Evolutionary conservation across 2,797 vertebrate genomes (phyloP), one percentile per base, ranked within the genome.

Genomic region (Dicrostonyx torquatus): DNA sequence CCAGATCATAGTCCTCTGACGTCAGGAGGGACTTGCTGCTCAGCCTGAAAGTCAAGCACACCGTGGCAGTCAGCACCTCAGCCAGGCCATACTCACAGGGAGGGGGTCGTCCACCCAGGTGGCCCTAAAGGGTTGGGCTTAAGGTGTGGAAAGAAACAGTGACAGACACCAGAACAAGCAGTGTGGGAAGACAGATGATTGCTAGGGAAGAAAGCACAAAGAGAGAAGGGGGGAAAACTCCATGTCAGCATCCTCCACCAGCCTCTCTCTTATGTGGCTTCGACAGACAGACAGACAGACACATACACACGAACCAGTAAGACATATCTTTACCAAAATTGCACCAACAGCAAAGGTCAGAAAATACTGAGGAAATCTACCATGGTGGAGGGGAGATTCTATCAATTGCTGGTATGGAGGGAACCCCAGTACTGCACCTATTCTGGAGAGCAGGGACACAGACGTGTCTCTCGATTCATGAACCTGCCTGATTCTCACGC

Each of bases 1-100:
- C 99, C 11, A 99, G 98, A 97, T 99, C 99, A 0, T 99, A 99
- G 97, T 99, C 99, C 86, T 99, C 99, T 0, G 99, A 99, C 93
- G 99, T 99, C 98, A 99, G 98, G 96, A 99, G 97, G 6, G 98
- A 98, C 98, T 99, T 99, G 97, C 98, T 97, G 97, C 98, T 98
- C 87, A 98, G 97, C 98, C 99, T 99, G 97, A 94, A 98, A 98
- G 91, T 87, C 98, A 98, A 97, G 98, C n/a, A 97, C 60, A 97
- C 76, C 62, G 6, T 4, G 31, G 17, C 20, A 66, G 96, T 98
- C 97, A 98, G 87, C 64, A 31, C 43, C 48, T 58, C 22, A 45
- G 68, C 77, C 45, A 75, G 8, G 34, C 58, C 76, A 77, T 53
- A 15, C 40, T 18, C 64, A 1, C 8, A 10, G 77, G 62, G 4